phyloP scores from a whole-genome alignment of 1,140 invertebrate genomes.

The Calephelis virginiensis region DNA sequence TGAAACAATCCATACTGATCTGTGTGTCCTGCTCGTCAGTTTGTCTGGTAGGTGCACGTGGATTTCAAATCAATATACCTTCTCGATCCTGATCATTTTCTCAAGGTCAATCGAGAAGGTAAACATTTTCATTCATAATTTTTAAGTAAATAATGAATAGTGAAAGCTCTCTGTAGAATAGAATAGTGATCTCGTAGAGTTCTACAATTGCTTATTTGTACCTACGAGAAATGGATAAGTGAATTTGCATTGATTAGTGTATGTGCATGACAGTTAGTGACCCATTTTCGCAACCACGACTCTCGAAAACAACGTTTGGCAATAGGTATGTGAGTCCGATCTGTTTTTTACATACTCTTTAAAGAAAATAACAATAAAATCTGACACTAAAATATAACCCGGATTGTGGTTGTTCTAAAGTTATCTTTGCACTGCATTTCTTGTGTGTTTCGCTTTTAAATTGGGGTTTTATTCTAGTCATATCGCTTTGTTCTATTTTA shows the following conservation, averaged over 20 bases:
- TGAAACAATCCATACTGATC: conserved; percentile 35
- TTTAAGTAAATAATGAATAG: conserved; percentile 17
- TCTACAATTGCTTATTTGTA: neutral
- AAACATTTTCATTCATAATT: conserved; percentile 53
- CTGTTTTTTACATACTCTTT: conserved; percentile 44
- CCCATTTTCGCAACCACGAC: conserved; percentile 67
- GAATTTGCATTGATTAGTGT: conserved; percentile 58
- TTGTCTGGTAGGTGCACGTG: conserved; percentile 35
- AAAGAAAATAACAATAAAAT: conserved; percentile 50
- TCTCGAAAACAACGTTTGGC: conserved; percentile 59
- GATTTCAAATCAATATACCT: conserved; percentile 40
- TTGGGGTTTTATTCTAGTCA: conserved; percentile 10
- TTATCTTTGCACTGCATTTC: conserved; percentile 12
- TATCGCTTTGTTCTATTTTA: conserved; percentile 23
- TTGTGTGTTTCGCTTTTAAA: conserved; percentile 19
- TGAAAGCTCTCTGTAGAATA: conserved; percentile 8
- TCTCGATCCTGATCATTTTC: conserved; percentile 35
- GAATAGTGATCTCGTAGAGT: conserved; percentile 5
- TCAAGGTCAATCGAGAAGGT: conserved; percentile 64
- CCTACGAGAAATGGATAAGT: neutral
- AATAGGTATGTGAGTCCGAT: conserved; percentile 56
- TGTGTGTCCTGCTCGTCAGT: conserved; percentile 31
- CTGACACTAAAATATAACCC: conserved; percentile 19
- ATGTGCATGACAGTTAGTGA: conserved; percentile 66
- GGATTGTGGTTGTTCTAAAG: neutral